Base-by-base conservation (phyloP, 2,888 invertebrate genomes). In the Plusia festucae region DNA sequence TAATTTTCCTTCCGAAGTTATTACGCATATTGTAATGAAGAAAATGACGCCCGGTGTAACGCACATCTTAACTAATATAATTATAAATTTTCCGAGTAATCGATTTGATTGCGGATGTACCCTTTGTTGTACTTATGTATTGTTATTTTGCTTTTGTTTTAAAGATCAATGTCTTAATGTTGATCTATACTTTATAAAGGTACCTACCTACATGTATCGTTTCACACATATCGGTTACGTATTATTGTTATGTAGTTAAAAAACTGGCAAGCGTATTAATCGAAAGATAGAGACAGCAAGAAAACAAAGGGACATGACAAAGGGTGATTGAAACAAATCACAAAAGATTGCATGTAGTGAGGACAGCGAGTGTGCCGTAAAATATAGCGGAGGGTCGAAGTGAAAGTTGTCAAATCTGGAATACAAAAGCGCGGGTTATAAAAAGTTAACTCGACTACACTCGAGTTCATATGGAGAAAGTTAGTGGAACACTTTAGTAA, bases 401-500 rank as follows among this genome's bases (percentile, higher is more conserved):
- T 69, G 66, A 79, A 82, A 86, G 74, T 88, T 88, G 86, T 87
- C 87, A 87, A 88, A 88, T 88, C 83, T 82, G 82, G 78, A 83
- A 84, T 80, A 88, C 82, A 84, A 83, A 82, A 80, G 83, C 76
- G 81, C 52, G 80, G 83, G 88, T 84, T 85, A 86, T 88, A 89
- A 89, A 90, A 90, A 91, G 88, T 90, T 86, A 85, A 88, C 79
- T 86, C 82, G 78, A 82, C 85, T 85, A 85, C 87, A 87, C 87
- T 89, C 82, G 76, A 89, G 79, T 90, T 89, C 90, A 89, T 91
- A 90, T 89, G 89, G 88, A 83, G 82, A 87, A 90, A 92, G 90
- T 92, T 91, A 82, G 80, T 73, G 86, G 86, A 85, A 89, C 91
- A 91, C 91, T 93, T 92, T 89, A 88, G 88, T 83, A 87, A 92